Evolutionary conservation across 1,140 invertebrate genomes (phyloP).

Genomic region (Trachymyrmex septentrionalis): DNA sequence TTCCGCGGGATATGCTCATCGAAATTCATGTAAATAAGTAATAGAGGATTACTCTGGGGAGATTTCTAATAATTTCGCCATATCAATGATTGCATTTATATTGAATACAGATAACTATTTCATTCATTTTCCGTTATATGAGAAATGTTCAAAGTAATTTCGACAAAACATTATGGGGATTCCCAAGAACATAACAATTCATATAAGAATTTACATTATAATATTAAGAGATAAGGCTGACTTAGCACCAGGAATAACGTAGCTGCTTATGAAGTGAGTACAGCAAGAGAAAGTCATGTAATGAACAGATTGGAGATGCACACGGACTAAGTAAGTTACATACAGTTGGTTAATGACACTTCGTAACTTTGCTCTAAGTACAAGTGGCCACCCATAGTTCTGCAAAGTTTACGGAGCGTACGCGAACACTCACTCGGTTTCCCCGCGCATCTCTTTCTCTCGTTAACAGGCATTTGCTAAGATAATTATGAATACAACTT

Average conservation of each 20-base stretch:
- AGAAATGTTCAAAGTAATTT: neutral
- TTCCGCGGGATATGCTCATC: conserved; percentile 18
- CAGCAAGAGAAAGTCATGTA: conserved; percentile 56
- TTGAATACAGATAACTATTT: conserved; percentile 26
- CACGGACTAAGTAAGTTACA: conserved; percentile 52
- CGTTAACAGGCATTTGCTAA: conserved; percentile 40
- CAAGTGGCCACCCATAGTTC: conserved; percentile 65
- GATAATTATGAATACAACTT: conserved; percentile 61
- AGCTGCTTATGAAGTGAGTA: conserved; percentile 35
- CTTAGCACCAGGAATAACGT: conserved; percentile 21
- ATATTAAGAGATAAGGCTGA: conserved; percentile 9
- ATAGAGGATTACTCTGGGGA: conserved; percentile 29
- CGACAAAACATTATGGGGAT: neutral
- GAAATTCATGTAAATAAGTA: conserved; percentile 62
- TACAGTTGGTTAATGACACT: conserved; percentile 68
- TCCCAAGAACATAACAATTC: neutral
- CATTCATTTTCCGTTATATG: neutral
- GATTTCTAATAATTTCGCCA: conserved; percentile 38
- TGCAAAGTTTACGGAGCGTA: conserved; percentile 67
- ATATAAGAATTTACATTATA: conserved; percentile 10
- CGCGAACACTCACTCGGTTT: conserved; percentile 36
- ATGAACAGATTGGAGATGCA: conserved; percentile 62
- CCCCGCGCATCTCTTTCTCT: conserved; percentile 51
- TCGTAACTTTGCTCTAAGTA: conserved; percentile 67
- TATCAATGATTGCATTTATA: conserved; percentile 2